phyloP scores from a whole-genome alignment of 2,888 invertebrate species.

The Phania funesta region DNA sequence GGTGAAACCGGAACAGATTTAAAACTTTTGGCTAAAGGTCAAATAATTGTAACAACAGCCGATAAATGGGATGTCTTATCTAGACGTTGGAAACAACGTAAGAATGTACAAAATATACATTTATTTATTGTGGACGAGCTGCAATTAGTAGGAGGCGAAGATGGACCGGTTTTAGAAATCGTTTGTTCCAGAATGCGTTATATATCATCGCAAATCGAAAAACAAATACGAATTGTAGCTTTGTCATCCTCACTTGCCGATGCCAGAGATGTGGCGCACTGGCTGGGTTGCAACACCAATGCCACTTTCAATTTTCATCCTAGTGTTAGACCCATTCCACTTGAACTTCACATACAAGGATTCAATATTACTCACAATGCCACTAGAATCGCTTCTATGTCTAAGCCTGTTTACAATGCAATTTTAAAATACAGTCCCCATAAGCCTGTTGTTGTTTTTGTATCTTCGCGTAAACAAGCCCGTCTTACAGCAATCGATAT shows the following conservation, averaged over 20 bases:
- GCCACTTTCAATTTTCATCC: slow-evolving; percentile 99
- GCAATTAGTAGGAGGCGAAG: slow-evolving; percentile 93
- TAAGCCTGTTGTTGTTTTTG: slow-evolving; percentile 94
- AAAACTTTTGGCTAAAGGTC: slow-evolving; percentile 94
- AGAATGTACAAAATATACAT: slow-evolving; percentile 98
- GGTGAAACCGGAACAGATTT: slow-evolving; percentile 99
- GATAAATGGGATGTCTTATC: slow-evolving; percentile 99
- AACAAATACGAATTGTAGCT: slow-evolving; percentile 95
- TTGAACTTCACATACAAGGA: slow-evolving; percentile 97
- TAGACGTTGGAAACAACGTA: slow-evolving; percentile 98
- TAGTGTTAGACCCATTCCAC: slow-evolving; percentile 95
- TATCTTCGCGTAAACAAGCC: slow-evolving; percentile 94
- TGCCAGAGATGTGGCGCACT: slow-evolving; percentile 96
- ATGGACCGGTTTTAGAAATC: slow-evolving; percentile 96
- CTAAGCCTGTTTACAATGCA: slow-evolving; percentile 97
- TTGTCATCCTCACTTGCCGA: slow-evolving; percentile 96
- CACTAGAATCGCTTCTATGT: slow-evolving; percentile 97
- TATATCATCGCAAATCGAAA: slow-evolving; percentile 96
- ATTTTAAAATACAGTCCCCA: slow-evolving; percentile 91
- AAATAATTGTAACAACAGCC: slow-evolving; percentile 97
- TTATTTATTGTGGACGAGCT: slow-evolving; percentile 98
- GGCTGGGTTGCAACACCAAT: slow-evolving; percentile 96
- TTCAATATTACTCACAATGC: slow-evolving; percentile 99
- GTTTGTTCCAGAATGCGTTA: slow-evolving; percentile 96
- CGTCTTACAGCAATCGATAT: slow-evolving; percentile 97